These are phyloP conservation scores for Taurulus bubalis DNA, from an alignment of 2,113 vertebrate species.

Conservation along the genomic window DNA sequence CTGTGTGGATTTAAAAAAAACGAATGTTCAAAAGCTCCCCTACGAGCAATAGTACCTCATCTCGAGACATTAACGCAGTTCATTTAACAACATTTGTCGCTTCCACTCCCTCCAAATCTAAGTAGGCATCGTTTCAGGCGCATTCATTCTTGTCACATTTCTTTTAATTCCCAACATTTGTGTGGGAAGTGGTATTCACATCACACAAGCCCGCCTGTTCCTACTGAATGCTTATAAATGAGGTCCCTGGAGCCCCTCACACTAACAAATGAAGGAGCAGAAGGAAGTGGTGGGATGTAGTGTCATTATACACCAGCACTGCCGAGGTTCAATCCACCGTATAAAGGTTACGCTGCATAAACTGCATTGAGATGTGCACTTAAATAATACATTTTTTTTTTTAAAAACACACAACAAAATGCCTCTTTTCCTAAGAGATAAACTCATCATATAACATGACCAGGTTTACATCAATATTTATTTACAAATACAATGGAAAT, in stretches of 20 bases:
- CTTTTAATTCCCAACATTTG: not conserved
- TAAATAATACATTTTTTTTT: not conserved
- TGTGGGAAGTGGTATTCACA: constrained; percentile 13
- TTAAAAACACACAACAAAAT: not conserved
- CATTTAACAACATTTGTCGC: not conserved
- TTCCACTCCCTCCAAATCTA: not conserved
- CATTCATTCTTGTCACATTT: not conserved
- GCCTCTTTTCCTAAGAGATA: not conserved
- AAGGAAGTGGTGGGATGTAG: not conserved
- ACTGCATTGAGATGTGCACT: constrained; percentile 45
- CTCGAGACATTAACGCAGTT: not conserved
- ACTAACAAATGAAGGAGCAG: constrained; percentile 1
- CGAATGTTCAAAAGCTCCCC: not conserved
- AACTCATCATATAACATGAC: not conserved
- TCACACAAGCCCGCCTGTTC: not conserved
- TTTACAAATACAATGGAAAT: not conserved
- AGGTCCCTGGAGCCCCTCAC: constrained; percentile 7
- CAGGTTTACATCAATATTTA: not conserved
- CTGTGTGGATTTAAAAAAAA: not conserved
- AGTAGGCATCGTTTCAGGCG: not conserved
- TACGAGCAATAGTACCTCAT: too few species aligned
- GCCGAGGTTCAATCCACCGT: not conserved
- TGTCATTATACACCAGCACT: not conserved
- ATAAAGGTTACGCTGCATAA: not conserved
- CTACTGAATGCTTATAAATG: constrained; percentile 15